Base-by-base conservation (phyloP, 1,140 invertebrate species). In the Drosophila repletoides region DNA sequence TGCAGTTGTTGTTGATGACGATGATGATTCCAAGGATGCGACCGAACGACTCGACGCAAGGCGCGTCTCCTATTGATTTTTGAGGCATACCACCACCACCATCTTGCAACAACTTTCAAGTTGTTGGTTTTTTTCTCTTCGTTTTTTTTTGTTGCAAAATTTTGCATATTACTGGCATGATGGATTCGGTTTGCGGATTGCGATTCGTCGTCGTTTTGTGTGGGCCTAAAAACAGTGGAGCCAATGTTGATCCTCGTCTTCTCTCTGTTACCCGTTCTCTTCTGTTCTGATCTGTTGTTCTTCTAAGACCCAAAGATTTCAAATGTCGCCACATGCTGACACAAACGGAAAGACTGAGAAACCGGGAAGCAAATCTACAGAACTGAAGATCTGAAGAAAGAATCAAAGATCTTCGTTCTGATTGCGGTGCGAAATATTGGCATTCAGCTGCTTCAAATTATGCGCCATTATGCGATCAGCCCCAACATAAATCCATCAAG, bases 1-100 rank as follows among this genome's bases (percentile, higher is more conserved):
- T 84, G 79, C 79, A 86, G 80, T 84, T 84, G 79, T 80, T 86
- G 80, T 80, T 86, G 80, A 87, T 86, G 80, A 86, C 76, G 80
- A 87, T 86, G 80, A 86, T 77, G 80, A 86, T 86, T 86, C 81
- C 81, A 87, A 86, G 80, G 80, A 86, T 86, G 81, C 70, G 31
- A 61, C 38, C 64, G 63, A 70, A 46, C 48, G 46, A 52, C 24
- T 43, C 41, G 17, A 65, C 28, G 33, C 12, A 38, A 19, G 26
- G 6, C n/a, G n/a, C n/a, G n/a, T 43, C 38, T 17, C 5, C 76
- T 66, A 76, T 77, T 73, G 77, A 83, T 83, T 76, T 70, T 74
- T 60, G 55, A 65, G n/a, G 49, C 56, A 34, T 29, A 24, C 51
- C 31, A 41, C 21, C 17, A 29, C 15, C 34, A 1, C 26, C 24